Evolutionary conservation across 2,797 vertebrate genomes (phyloP).

Genomic region (Pseudomugil gertrudae): DNA sequence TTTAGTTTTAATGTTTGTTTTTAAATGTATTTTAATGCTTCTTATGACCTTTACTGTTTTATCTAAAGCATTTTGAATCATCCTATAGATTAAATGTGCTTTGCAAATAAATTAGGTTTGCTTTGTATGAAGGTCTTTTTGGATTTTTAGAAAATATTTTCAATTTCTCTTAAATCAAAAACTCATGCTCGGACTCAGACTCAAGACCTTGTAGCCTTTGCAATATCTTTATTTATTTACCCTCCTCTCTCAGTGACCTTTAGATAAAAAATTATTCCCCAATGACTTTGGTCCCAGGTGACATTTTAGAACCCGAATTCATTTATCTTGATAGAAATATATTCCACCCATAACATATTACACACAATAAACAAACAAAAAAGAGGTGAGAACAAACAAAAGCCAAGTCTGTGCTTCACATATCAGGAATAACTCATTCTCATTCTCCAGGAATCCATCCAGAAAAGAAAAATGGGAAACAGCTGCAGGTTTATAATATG

Average conservation of each 20-base stretch:
- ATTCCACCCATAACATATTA: conserved; percentile 22
- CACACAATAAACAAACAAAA: background rate
- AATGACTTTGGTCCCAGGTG: conserved; percentile 35
- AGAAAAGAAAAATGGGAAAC: conserved; percentile 9
- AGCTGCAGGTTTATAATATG: conserved; percentile 13
- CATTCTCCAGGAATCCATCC: conserved; percentile 17
- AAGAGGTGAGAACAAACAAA: background rate
- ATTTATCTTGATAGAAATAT: conserved; percentile 27
- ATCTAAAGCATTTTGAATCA: too few relatives aligned
- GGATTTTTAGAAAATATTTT: conserved; percentile 16
- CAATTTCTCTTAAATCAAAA: conserved; percentile 27
- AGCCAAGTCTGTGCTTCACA: background rate
- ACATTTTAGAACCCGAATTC: conserved; percentile 41
- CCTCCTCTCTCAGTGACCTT: conserved; percentile 54
- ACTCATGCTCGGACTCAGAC: conserved; percentile 9
- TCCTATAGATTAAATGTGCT: too few relatives aligned
- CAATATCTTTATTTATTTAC: conserved; percentile 47
- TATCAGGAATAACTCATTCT: background rate
- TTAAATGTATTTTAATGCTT: too few relatives aligned
- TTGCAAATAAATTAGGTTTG: too few relatives aligned
- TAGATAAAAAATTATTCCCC: conserved; percentile 51
- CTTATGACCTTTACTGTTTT: too few relatives aligned
- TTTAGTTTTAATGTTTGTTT: too few relatives aligned
- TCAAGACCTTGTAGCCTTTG: conserved; percentile 58
- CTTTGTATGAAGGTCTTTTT: background rate